Percentiles rank a stretch among this genome's conserved stretches.
phyloP scores from a whole-genome alignment of 2,113 vertebrate species.

The Alligator sinensis region DNA sequence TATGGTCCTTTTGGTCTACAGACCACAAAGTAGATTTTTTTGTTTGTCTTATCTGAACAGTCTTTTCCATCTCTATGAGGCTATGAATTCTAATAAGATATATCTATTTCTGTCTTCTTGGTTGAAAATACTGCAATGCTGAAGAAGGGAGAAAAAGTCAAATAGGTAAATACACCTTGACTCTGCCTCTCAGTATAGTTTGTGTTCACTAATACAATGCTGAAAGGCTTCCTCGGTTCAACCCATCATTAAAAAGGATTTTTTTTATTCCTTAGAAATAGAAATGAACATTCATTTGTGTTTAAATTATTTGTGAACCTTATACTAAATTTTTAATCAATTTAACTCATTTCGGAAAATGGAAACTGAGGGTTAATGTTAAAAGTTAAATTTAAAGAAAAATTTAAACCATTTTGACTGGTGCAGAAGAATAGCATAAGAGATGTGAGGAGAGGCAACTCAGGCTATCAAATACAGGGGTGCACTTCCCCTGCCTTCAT shows the following conservation, averaged over 20 bases:
- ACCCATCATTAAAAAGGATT: neutral
- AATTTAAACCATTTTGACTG: neutral
- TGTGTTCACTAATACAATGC: neutral
- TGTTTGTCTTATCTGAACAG: neutral
- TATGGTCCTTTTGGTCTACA: neutral
- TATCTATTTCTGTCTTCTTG: neutral
- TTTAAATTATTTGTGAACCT: neutral
- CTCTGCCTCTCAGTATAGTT: neutral
- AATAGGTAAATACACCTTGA: neutral
- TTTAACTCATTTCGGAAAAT: neutral
- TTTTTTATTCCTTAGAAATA: neutral
- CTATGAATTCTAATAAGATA: neutral
- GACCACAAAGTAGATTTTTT: neutral
- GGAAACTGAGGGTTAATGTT: neutral
- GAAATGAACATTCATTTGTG: neutral
- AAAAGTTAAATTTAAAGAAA: neutral
- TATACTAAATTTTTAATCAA: neutral
- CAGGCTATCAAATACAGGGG: too few species aligned
- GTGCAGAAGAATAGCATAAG: neutral
- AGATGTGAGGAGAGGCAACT: neutral
- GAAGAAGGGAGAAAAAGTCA: neutral
- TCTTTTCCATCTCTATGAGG: neutral
- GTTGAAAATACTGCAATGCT: neutral
- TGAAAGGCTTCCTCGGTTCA: neutral
- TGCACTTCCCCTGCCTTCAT: too few species aligned